Evolutionary conservation across 2,113 vertebrate genomes (phyloP).

Genomic region (Rhinolophus sinicus): DNA sequence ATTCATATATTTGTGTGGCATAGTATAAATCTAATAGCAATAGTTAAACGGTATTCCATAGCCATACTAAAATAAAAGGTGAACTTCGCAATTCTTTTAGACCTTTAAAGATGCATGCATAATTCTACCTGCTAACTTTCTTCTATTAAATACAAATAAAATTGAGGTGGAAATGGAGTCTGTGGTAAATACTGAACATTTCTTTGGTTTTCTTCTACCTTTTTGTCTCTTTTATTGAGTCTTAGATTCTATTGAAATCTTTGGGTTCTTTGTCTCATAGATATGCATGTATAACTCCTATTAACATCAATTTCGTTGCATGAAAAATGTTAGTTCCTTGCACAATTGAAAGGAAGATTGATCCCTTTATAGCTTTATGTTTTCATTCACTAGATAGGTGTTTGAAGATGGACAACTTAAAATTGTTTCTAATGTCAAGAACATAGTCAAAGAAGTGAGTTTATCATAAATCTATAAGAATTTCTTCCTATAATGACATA

Average conservation of each 20-base stretch:
- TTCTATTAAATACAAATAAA: slow-evolving; percentile 11
- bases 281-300: slow-evolving; percentile 54
- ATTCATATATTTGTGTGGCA: not conserved
- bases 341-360: slow-evolving; percentile 50
- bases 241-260: slow-evolving; percentile 56
- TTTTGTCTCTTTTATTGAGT: slow-evolving; percentile 14
- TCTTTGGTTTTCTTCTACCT: slow-evolving; percentile 40
- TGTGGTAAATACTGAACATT: slow-evolving; percentile 17
- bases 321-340: slow-evolving; percentile 37
- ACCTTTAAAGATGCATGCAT: not conserved
- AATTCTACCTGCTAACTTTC: not conserved
- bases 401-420: slow-evolving; percentile 46
- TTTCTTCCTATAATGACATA: slow-evolving; percentile 61
- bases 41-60: not conserved
- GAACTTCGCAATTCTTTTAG: slow-evolving; percentile 6
- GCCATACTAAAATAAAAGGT: not conserved
- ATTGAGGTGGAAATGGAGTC: not conserved
- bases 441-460: slow-evolving; percentile 56
- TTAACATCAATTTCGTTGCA: slow-evolving; percentile 3
- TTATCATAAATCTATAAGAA: slow-evolving; percentile 48
- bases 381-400: slow-evolving; percentile 26
- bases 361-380: not conserved
- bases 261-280: slow-evolving; percentile 60
- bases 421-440: slow-evolving; percentile 41
- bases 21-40: not conserved